Evolutionary conservation across 1,140 invertebrate genomes (phyloP), one percentile per base, ranked within the genome.

Genomic region (Psix sp.): DNA sequence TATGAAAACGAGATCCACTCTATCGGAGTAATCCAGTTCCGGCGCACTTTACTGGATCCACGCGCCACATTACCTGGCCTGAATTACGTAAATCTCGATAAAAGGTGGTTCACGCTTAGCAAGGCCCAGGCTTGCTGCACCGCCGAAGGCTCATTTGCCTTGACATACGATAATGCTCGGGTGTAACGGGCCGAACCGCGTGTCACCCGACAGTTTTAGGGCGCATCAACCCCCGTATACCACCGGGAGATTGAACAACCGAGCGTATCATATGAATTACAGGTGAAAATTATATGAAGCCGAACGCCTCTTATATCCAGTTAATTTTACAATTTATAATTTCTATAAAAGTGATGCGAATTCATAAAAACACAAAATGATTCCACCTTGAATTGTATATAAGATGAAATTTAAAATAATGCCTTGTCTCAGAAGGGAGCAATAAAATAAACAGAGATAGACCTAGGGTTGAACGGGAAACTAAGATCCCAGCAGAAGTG

Each of bases 121-220:
- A 33, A 42, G 42, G 59, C 29, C 29, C 46, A 15, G 29, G 38
- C 33, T 57, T 20, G 52, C 70, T 52, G 45, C 46, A 56, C n/a
- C 52, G 15, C 36, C 35, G 65, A 75, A 68, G 80, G 77, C 79
- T 83, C 78, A 79, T 84, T 83, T 79, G 78, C 76, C 49, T 77
- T 82, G 80, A 83, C 79, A 63, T 79, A 81, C 80, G 81, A 82
- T 82, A 82, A 82, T 82, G 77, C 76, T 78, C 57, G 76, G 71
- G 79, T 67, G 72, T 82, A 82, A 84, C 81, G 80, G 80, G 76
- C 78, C 77, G 79, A 80, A 77, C 74, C 68, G 51, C 74, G 56
- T 76, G 74, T 77, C 80, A 68, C 70, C 74, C 74, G 74, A 76
- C 73, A 73, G 57, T 77, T 75, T 72, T 68, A 76, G 65, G 21